A percentile compares a stretch with the other conserved stretches of the same genome.
Evolutionary conservation across 2,113 vertebrate genomes (phyloP).

Genomic region (Platichthys stellatus): DNA sequence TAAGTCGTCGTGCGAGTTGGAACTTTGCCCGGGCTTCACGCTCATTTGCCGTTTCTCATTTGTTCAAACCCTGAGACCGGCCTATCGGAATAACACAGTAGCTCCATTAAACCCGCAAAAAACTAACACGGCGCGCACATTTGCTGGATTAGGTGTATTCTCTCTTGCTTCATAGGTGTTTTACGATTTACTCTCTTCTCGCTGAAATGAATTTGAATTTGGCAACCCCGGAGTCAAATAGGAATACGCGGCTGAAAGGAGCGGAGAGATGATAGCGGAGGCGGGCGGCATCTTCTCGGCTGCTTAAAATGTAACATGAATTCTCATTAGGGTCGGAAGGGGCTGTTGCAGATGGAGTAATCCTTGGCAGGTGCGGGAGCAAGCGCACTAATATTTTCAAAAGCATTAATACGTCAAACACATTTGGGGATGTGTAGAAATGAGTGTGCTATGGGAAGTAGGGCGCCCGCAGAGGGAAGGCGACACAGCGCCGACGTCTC

Average conservation of each 20-base stretch:
- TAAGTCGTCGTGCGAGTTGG: slow-evolving; percentile 39
- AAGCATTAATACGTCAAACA: slow-evolving; percentile 64
- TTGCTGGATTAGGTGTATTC: slow-evolving; percentile 67
- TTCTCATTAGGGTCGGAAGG: slow-evolving; percentile 70
- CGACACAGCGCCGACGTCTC: background rate
- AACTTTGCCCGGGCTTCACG: slow-evolving; percentile 51
- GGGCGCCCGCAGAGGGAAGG: slow-evolving; percentile 45
- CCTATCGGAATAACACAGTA: slow-evolving; percentile 61
- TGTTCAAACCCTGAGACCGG: slow-evolving; percentile 37
- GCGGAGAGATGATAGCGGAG: slow-evolving; percentile 51
- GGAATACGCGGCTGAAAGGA: slow-evolving; percentile 45
- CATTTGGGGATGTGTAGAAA: slow-evolving; percentile 36
- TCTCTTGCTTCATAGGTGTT: slow-evolving; percentile 55
- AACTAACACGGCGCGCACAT: slow-evolving; percentile 32
- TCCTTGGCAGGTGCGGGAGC: slow-evolving; percentile 62
- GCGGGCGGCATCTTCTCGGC: slow-evolving; percentile 32
- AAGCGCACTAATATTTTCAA: slow-evolving; percentile 68
- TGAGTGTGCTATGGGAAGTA: slow-evolving; percentile 48
- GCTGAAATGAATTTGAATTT: slow-evolving; percentile 59
- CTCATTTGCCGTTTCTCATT: slow-evolving; percentile 64
- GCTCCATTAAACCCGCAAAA: slow-evolving; percentile 42
- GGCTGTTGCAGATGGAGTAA: slow-evolving; percentile 66
- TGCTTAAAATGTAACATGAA: slow-evolving; percentile 65
- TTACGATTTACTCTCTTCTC: slow-evolving; percentile 46
- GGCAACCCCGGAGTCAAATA: slow-evolving; percentile 51